Conservation (phyloP, 2,797 vertebrate species). For the Oryzias dopingdopingensis region DNA sequence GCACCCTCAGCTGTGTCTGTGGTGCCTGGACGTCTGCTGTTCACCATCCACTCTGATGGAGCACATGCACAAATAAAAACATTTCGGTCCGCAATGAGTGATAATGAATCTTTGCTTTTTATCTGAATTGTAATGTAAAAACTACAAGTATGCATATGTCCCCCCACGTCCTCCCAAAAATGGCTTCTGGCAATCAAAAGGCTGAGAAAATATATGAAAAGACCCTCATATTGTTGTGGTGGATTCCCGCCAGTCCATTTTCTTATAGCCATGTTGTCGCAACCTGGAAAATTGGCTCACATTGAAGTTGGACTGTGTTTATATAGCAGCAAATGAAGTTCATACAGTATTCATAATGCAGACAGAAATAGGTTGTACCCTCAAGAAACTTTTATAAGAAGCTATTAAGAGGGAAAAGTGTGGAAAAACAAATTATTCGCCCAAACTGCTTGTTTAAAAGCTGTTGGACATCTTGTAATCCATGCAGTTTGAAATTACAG, state of each 20-base stretch:
- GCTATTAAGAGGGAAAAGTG: conserved; percentile 41
- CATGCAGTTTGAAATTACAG: background rate
- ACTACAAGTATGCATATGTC: background rate
- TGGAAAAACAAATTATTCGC: conserved; percentile 20
- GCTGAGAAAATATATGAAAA: conserved; percentile 63
- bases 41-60: conserved; percentile 22
- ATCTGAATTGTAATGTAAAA: background rate
- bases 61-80: conserved; percentile 26
- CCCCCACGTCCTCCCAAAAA: conserved; percentile 2
- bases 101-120: conserved; percentile 10
- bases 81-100: conserved; percentile 6
- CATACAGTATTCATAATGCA: conserved; percentile 71
- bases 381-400: conserved; percentile 58
- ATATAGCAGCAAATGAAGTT: conserved; percentile 63
- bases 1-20: conserved; percentile 68
- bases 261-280: conserved; percentile 65
- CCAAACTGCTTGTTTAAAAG: conserved; percentile 16
- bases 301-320: conserved; percentile 61
- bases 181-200: conserved; percentile 34
- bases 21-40: conserved; percentile 65
- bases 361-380: conserved; percentile 67
- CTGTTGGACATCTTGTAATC: conserved; percentile 4
- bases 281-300: conserved; percentile 65
- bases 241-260: conserved; percentile 59
- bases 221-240: conserved; percentile 47